These are phyloP conservation scores for Eudorcas thomsonii DNA, from an alignment of 2,113 vertebrate species.

Conservation along the genomic window DNA sequence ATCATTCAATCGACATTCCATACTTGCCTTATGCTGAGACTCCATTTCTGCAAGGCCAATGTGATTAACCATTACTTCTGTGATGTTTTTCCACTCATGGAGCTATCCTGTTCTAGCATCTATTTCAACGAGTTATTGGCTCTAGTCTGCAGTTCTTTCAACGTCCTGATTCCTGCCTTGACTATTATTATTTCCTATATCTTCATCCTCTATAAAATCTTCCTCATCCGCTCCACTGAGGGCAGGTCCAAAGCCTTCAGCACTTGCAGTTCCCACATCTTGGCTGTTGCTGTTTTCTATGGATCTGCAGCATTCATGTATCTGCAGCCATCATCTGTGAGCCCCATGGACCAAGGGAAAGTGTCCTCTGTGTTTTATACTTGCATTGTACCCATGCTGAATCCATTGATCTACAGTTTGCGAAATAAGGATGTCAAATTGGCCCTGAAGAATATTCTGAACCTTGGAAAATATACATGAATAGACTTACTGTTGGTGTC, in stretches of 20 bases:
- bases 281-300: not conserved
- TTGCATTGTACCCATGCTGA: constrained; percentile 50
- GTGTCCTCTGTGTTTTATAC: constrained; percentile 32
- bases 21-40: not conserved
- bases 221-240: not conserved
- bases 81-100: constrained; percentile 8
- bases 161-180: not conserved
- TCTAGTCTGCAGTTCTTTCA: constrained; percentile 25
- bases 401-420: constrained; percentile 64
- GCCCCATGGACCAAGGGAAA: not conserved
- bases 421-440: constrained; percentile 56
- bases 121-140: constrained; percentile 41
- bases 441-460: constrained; percentile 10
- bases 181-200: constrained; percentile 39
- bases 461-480: not conserved
- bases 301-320: constrained; percentile 46
- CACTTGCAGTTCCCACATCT: constrained; percentile 44
- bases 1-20: not conserved
- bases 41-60: not conserved
- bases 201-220: not conserved
- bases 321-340: not conserved
- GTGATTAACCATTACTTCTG: constrained; percentile 26
- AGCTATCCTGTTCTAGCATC: not conserved
- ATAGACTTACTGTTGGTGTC: not conserved
- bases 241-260: constrained; percentile 50